A percentile compares a stretch with the other conserved stretches of the same genome.
Evolutionary conservation across 2,113 vertebrate genomes (phyloP).

Genomic region (Baryphthengus martii): DNA sequence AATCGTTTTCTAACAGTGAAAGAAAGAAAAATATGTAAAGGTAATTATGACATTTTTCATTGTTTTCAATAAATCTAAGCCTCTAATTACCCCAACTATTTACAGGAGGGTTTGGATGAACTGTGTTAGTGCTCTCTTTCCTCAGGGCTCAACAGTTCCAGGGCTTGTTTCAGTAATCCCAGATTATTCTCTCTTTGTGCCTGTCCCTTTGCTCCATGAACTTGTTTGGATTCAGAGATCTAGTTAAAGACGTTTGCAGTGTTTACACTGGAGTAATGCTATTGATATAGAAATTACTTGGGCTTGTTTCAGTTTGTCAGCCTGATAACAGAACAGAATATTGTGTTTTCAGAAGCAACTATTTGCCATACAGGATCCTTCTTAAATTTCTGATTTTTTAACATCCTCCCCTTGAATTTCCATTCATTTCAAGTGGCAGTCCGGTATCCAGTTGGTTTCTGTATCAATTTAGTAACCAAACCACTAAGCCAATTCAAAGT

Average conservation of each 20-base stretch:
- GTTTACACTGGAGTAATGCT: background rate
- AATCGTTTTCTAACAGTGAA: conserved; percentile 74
- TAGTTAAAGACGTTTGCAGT: background rate
- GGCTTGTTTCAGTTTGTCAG: background rate
- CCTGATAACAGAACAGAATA: background rate
- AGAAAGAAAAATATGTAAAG: conserved; percentile 75
- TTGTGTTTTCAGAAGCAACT: background rate
- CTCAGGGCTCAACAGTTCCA: conserved; percentile 52
- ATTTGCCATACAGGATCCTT: background rate
- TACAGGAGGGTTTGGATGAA: conserved; percentile 53
- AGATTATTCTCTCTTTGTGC: conserved; percentile 57
- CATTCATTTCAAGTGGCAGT: background rate
- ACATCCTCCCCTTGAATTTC: background rate
- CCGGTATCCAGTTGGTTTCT: background rate
- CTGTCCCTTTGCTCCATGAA: conserved; percentile 37
- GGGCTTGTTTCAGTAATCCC: conserved; percentile 51
- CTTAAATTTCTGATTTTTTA: background rate
- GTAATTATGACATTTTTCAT: conserved; percentile 79
- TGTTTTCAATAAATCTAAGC: conserved; percentile 77
- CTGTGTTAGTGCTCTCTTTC: conserved; percentile 42
- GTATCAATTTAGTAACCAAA: background rate
- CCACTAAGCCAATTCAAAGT: background rate
- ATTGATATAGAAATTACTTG: background rate
- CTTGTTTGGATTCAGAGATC: background rate
- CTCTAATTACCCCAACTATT: conserved; percentile 70